Conservation (phyloP, 1,140 invertebrate species). For the Andrena cerasifolii region DNA sequence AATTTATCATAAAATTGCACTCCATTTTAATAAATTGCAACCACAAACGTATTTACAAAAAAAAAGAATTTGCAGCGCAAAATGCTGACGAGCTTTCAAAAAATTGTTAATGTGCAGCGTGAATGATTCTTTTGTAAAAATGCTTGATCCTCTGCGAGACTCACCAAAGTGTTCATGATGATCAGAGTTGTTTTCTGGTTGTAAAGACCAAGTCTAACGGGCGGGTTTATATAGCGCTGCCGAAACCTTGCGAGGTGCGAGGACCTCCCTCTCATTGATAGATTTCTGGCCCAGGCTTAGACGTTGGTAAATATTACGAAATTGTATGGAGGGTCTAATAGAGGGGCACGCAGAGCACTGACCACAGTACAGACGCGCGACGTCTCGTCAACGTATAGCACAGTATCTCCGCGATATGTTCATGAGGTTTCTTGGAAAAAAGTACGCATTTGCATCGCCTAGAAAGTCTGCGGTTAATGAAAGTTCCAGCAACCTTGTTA, state of each 20-base stretch:
- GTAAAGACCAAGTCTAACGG: conserved; percentile 52
- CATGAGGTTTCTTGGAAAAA: background rate
- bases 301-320: conserved; percentile 46
- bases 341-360: conserved; percentile 4
- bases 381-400: conserved; percentile 27
- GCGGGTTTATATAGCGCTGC: conserved; percentile 63
- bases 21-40: too few species aligned
- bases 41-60: too few species aligned
- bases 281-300: conserved; percentile 48
- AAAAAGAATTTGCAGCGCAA: too few species aligned
- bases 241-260: conserved; percentile 54
- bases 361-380: conserved; percentile 13
- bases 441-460: background rate
- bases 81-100: too few species aligned
- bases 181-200: conserved; percentile 50
- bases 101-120: background rate
- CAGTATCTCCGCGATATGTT: conserved; percentile 7
- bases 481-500: background rate
- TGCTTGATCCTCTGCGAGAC: background rate
- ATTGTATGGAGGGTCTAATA: conserved; percentile 46
- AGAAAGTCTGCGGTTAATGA: conserved; percentile 2
- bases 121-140: background rate
- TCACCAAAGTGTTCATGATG: conserved; percentile 66
- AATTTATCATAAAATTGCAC: too few species aligned
- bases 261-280: conserved; percentile 62